phyloP scores from a whole-genome alignment of 2,888 invertebrate genomes.

The Pyrocoelia pectoralis region DNA sequence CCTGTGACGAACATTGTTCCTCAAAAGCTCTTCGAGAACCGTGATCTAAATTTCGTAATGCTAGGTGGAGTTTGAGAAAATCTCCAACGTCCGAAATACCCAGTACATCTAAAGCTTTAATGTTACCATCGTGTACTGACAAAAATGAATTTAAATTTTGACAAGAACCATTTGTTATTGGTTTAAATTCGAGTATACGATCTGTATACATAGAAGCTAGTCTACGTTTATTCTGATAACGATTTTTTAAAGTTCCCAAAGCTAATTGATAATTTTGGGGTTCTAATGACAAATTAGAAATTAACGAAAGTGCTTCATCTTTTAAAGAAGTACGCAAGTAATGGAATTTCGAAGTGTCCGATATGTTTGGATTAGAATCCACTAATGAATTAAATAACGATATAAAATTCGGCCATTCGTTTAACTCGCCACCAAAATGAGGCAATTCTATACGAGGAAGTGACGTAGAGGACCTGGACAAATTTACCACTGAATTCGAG shows the following conservation, averaged over 20 bases:
- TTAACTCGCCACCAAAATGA: neutral
- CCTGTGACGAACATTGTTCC: neutral
- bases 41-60: neutral
- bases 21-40: constrained; percentile 2
- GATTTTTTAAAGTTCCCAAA: neutral
- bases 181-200: constrained; percentile 1
- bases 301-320: neutral
- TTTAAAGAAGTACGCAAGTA: neutral
- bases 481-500: neutral
- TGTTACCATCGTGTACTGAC: neutral
- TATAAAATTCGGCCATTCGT: neutral
- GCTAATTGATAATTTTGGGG: neutral
- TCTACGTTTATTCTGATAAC: constrained; percentile 2
- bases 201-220: constrained; percentile 1
- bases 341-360: neutral
- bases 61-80: neutral
- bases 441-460: neutral
- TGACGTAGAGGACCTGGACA: neutral
- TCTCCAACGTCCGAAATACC: neutral
- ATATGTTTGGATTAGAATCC: neutral
- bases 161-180: neutral
- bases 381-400: neutral
- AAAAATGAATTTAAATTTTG: neutral
- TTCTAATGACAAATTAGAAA: neutral
- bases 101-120: neutral